Percentiles rank a stretch among this genome's conserved stretches.
phyloP scores from a whole-genome alignment of 2,113 vertebrate genomes.

The Lathamus discolor region DNA sequence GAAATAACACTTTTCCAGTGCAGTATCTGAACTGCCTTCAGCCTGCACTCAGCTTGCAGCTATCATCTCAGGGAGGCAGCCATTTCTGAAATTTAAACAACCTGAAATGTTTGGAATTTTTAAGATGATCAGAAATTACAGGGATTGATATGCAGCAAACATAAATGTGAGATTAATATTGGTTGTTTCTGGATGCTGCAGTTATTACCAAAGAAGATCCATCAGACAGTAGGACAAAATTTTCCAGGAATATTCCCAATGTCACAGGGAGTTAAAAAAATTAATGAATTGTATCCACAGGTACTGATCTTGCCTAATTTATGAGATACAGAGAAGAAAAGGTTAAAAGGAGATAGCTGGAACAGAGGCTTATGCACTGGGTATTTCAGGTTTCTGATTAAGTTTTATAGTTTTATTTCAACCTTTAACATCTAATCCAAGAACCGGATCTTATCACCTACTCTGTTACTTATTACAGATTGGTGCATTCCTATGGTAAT shows the following conservation, averaged over 20 bases:
- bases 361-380: not conserved
- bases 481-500: accelerated
- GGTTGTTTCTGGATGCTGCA: not conserved
- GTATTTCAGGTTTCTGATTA: not conserved
- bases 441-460: not conserved
- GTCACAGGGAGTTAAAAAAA: not conserved
- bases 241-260: not conserved
- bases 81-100: not conserved
- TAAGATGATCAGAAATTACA: not conserved
- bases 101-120: not conserved
- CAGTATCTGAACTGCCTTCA: not conserved
- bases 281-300: not conserved
- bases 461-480: not conserved
- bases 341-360: not conserved
- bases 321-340: not conserved
- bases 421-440: not conserved
- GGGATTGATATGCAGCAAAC: not conserved
- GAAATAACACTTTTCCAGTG: not conserved
- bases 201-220: not conserved
- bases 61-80: not conserved
- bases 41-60: not conserved
- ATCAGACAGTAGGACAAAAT: not conserved
- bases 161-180: not conserved
- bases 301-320: not conserved
- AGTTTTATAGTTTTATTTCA: not conserved